phyloP scores from a whole-genome alignment of 2,113 vertebrate species.

The Pionites leucogaster region DNA sequence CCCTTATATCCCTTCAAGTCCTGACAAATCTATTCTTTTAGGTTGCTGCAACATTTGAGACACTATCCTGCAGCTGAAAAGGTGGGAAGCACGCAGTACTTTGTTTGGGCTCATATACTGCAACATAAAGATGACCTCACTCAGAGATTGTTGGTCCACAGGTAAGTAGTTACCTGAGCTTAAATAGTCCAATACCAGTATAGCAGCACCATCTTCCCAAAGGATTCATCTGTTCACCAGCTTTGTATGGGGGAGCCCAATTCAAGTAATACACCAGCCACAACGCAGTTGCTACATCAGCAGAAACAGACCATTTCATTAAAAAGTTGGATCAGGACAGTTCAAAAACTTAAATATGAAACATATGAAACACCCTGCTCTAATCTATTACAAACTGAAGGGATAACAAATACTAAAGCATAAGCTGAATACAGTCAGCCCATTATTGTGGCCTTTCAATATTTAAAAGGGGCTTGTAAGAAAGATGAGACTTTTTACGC shows the following conservation, averaged over 20 bases:
- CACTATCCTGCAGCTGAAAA: background rate
- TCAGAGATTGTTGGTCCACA: background rate
- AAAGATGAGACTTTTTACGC: background rate
- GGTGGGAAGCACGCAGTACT: background rate
- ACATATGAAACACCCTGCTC: background rate
- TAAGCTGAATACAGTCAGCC: background rate
- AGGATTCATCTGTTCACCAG: background rate
- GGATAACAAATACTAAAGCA: slow-evolving; percentile 3
- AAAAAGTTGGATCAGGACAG: background rate
- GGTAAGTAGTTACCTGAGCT: background rate
- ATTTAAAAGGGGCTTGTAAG: background rate
- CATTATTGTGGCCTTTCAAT: background rate
- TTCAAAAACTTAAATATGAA: slow-evolving; percentile 9
- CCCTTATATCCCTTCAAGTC: background rate
- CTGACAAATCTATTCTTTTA: background rate
- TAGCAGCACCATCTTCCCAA: background rate
- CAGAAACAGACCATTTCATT: background rate
- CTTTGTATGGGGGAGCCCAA: background rate
- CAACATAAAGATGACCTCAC: background rate
- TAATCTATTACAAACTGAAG: slow-evolving; percentile 4
- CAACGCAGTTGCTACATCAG: background rate
- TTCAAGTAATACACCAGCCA: background rate
- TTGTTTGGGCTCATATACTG: background rate
- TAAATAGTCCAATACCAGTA: background rate
- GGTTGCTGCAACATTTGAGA: background rate